A percentile compares a stretch with the other conserved stretches of the same genome.
Conservation (phyloP, 2,888 invertebrate genomes). For the Holacanthella duospinosa region DNA sequence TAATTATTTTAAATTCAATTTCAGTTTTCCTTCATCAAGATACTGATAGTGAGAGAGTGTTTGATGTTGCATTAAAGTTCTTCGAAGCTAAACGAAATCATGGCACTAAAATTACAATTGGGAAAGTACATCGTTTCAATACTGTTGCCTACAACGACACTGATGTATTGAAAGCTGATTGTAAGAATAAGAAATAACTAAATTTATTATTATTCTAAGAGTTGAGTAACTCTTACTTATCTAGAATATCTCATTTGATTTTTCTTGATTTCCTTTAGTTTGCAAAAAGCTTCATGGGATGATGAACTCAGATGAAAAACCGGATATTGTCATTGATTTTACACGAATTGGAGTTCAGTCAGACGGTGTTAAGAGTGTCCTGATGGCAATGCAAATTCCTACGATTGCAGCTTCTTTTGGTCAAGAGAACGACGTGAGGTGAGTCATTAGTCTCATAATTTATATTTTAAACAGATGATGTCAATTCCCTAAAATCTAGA, state of each 20-base stretch:
- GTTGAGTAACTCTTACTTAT: too few relatives aligned
- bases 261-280: background rate
- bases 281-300: background rate
- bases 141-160: background rate
- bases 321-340: conserved; percentile 51
- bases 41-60: conserved; percentile 27
- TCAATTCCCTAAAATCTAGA: too few relatives aligned
- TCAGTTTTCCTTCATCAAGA: conserved; percentile 8
- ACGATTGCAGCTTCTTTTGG: conserved; percentile 77
- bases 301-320: background rate
- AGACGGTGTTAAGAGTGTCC: conserved; percentile 74
- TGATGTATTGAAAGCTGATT: background rate
- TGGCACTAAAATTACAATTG: conserved; percentile 17
- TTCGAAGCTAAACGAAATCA: conserved; percentile 8
- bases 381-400: conserved; percentile 65
- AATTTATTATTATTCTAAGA: background rate
- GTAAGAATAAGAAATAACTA: background rate
- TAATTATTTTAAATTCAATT: too few relatives aligned
- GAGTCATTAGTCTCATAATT: too few relatives aligned
- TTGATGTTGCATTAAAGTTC: background rate
- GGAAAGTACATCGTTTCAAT: conserved; percentile 6
- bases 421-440: conserved; percentile 60
- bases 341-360: conserved; percentile 72
- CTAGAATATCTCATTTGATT: background rate
- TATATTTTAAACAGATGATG: conserved; percentile 17